Conservation (phyloP, 2,888 invertebrate genomes). For the Cantharis nigra region DNA sequence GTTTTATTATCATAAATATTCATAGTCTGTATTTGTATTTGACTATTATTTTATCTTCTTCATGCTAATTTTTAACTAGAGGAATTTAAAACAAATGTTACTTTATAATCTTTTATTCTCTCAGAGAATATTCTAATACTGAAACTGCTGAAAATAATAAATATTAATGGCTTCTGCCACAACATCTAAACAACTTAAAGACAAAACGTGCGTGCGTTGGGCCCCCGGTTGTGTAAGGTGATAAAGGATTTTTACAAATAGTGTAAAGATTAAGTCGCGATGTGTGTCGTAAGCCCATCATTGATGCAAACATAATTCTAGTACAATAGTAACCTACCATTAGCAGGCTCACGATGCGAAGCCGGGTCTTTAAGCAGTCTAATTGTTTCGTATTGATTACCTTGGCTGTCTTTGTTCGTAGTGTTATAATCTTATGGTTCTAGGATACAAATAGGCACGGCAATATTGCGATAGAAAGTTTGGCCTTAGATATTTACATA, state of each 20-base stretch:
- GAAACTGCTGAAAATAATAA: too few species aligned
- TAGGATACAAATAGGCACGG: slow-evolving; percentile 14
- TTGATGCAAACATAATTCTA: slow-evolving; percentile 27
- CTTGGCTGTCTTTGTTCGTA: slow-evolving; percentile 25
- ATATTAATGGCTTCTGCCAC: neutral
- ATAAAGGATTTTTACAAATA: neutral
- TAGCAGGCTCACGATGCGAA: slow-evolving; percentile 34
- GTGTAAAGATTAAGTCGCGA: slow-evolving; percentile 1
- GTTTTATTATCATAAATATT: too few species aligned
- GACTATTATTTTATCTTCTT: too few species aligned
- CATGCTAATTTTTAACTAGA: too few species aligned
- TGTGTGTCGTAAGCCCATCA: slow-evolving; percentile 33
- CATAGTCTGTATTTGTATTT: too few species aligned
- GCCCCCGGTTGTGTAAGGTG: neutral
- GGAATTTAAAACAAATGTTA: too few species aligned
- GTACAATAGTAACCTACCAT: slow-evolving; percentile 33
- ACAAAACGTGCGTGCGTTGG: too few species aligned
- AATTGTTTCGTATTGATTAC: slow-evolving; percentile 34
- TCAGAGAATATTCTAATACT: too few species aligned
- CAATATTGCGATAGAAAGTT: slow-evolving; percentile 3
- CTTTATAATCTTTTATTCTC: too few species aligned
- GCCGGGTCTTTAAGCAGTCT: slow-evolving; percentile 33
- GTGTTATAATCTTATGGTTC: slow-evolving; percentile 19
- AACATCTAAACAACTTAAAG: too few species aligned
- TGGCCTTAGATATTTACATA: neutral